Evolutionary conservation across 2,113 vertebrate species (phyloP), one percentile per base, ranked within the genome.

Genomic region (Microcebus murinus): DNA sequence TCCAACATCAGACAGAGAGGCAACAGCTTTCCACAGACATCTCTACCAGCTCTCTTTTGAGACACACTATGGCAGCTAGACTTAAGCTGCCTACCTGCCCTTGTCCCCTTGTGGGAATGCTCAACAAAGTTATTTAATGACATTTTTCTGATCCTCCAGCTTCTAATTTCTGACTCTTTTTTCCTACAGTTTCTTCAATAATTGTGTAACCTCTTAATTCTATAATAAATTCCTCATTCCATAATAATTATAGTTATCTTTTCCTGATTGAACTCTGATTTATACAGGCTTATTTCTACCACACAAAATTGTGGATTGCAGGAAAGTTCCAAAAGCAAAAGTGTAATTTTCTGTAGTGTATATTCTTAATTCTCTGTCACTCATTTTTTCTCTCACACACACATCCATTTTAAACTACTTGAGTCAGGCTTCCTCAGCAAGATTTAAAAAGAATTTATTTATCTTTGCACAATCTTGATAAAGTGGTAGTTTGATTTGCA

Each of bases 21-120:
- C 3, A 76, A 8, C 0, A 14, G 3, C 7, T 5, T 0, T 42
- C 27, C 52, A 23, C 3, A 2, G 9, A 3, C 15, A 27, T 17
- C 6, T 5, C 20, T 1, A 27, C 13, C n/a, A 6, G 50, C 5
- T 59, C 8, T 36, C 7, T n/a, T 20, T 25, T 25, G 91, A 94
- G 48, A 39, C 6, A 8, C 45, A 57, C 8, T 2, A 1, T 14
- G 48, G 21, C 20, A 63, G 2, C 39, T 21, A 18, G 12, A 10
- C 17, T 2, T 17, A 0, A 27, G 7, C 6, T 25, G 10, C 25
- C 8, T 1, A 14, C 7, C 25, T 17, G 3, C 8, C 2, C 48
- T 25, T 77, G 25, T n/a, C 39, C 6, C 20, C 10, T 39, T 39
- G 1, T 2, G 1, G 15, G 31, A 5, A 6, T 9, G 11, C 11